These are phyloP conservation scores for Podiceps cristatus DNA, from an alignment of 2,113 vertebrate species.

Conservation along the genomic window DNA sequence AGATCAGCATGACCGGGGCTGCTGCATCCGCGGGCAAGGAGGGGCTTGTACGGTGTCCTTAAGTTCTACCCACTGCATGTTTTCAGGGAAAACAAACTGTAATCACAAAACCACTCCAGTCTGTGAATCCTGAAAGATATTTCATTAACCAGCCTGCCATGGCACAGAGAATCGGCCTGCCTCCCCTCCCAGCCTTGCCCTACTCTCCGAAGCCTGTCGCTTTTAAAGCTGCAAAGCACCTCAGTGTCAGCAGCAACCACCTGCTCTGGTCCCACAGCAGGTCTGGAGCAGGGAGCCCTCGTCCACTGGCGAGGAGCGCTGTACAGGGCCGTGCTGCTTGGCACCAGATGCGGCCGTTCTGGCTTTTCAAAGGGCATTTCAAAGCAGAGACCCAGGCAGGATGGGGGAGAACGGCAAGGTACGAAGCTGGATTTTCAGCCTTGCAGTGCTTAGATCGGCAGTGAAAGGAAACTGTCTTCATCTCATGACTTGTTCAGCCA, in stretches of 20 bases:
- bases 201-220: neutral
- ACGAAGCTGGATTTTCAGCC: neutral
- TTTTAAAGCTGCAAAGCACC: neutral
- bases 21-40: neutral
- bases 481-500: neutral
- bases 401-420: neutral
- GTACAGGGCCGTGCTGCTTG: no score
- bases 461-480: neutral
- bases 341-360: no score
- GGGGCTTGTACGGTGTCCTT: neutral
- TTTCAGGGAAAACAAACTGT: neutral
- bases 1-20: neutral
- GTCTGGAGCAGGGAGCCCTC: neutral
- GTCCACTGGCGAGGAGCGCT: neutral
- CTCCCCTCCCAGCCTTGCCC: neutral
- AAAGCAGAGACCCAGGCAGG: neutral
- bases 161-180: neutral
- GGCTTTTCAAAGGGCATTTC: neutral
- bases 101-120: neutral
- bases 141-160: neutral
- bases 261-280: neutral
- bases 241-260: neutral
- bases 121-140: neutral
- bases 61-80: no score
- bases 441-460: neutral